Evolutionary conservation across 2,888 invertebrate species (phyloP), one percentile per base, ranked within the genome.

Genomic region (Apamea monoglypha): DNA sequence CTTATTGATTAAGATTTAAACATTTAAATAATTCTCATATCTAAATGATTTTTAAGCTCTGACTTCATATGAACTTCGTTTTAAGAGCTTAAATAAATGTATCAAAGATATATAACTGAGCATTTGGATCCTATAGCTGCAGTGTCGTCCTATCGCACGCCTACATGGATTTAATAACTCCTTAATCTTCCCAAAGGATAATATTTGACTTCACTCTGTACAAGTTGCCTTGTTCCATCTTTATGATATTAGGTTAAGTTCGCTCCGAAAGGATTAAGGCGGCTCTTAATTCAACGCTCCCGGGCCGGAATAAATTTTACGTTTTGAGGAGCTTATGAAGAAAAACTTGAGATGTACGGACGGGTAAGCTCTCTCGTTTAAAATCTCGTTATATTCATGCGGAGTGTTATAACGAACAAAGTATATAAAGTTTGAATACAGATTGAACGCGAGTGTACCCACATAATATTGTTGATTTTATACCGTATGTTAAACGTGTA

Each of bases 181-280:
- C 91, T 93, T 95, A 96, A 96, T 96, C 95, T 94, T 91, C 93
- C 92, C 92, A 87, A 93, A 94, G 94, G 95, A 96, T 96, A 96
- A 96, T 95, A 96, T 96, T 96, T 95, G 96, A 96, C 93, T 96
- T 95, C 91, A 94, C 95, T 95, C 95, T 92, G 94, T 96, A 96
- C 95, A 96, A 96, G 96, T 96, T 95, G 94, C 93, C 93, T 94
- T 95, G 95, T 95, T 95, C 94, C 95, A 93, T 95, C 96, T 97
- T 96, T 96, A 96, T 95, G 95, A 96, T 97, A 96, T 96, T 95
- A 94, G 95, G 96, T 95, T 96, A 95, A 96, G 94, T 96, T 96
- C 94, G 93, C 95, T 95, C 92, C 93, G 93, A 95, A 96, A 96
- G 96, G 96, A 97, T 97, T 96, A 96, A 96, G 94, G 92, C 94